These are phyloP conservation scores for Botrylloides violaceus DNA, from an alignment of 23 tunicate genomes.

Conservation along the genomic window DNA sequence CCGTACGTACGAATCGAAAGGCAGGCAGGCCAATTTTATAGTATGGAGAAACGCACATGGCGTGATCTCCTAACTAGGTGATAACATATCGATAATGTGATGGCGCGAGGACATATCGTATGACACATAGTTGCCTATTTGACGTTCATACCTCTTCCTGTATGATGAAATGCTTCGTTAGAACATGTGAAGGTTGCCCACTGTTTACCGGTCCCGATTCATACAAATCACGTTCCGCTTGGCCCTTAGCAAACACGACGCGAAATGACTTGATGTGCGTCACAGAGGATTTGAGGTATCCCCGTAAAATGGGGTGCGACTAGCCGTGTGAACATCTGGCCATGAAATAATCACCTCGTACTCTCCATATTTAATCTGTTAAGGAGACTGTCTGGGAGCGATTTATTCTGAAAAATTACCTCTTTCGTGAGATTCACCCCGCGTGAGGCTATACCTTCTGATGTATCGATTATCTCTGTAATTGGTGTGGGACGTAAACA, in stretches of 20 bases:
- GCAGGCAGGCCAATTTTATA: no score
- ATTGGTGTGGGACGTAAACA: conserved; percentile 17
- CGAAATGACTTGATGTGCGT: conserved; percentile 12
- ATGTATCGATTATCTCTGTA: conserved; percentile 8
- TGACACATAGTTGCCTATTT: not conserved
- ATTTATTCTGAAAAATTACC: conserved; percentile 21
- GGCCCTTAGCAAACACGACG: conserved; percentile 4
- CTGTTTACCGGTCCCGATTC: not conserved
- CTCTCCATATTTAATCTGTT: conserved; percentile 22
- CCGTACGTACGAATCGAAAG: no score
- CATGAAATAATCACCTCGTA: not conserved
- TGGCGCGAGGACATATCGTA: not conserved
- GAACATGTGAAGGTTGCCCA: not conserved
- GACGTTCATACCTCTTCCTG: not conserved
- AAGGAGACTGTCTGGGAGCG: conserved; percentile 6
- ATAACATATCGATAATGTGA: not conserved
- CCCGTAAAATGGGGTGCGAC: not conserved
- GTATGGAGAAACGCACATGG: not conserved
- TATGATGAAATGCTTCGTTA: not conserved
- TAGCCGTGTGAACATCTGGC: not conserved
- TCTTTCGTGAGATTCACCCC: not conserved
- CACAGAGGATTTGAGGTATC: not conserved
- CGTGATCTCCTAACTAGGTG: not conserved
- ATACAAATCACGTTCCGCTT: conserved; percentile 1
- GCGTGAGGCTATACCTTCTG: conserved; percentile 7